Percentiles rank a stretch among this genome's conserved stretches.
Evolutionary conservation across 2,888 invertebrate genomes (phyloP).

Genomic region (Fissipunctia ypsillon): DNA sequence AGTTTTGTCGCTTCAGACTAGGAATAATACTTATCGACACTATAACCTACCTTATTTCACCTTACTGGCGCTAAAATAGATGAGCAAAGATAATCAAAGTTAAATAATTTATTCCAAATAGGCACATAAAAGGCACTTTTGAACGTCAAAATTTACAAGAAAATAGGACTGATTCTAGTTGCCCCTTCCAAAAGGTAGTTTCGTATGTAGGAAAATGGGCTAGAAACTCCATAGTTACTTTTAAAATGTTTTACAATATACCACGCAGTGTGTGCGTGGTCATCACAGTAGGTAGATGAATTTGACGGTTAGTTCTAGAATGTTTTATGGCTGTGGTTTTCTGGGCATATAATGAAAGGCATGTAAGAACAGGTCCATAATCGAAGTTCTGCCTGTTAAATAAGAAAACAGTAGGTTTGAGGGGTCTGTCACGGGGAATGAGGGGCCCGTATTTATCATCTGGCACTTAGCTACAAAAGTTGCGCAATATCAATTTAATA

Average conservation of each 20-base stretch:
- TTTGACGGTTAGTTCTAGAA: background rate
- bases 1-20: background rate
- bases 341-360: background rate
- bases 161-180: too few species aligned
- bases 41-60: background rate
- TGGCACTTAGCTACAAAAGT: constrained; percentile 3
- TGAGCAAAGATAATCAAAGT: background rate
- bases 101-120: background rate
- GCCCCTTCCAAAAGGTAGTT: background rate
- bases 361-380: background rate
- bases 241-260: background rate
- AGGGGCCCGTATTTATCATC: constrained; percentile 32
- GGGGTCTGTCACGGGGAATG: background rate
- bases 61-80: background rate
- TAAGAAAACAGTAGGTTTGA: constrained; percentile 4
- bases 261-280: constrained; percentile 11
- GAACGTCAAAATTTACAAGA: too few species aligned
- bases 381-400: background rate
- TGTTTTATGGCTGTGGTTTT: constrained; percentile 3
- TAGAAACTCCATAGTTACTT: too few species aligned
- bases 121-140: background rate
- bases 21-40: background rate
- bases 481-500: constrained; percentile 30
- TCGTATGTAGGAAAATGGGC: background rate
- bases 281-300: background rate